Percentiles rank a stretch among this genome's conserved stretches.
Evolutionary conservation across 2,113 vertebrate species (phyloP).

Genomic region (Ginglymostoma cirratum): DNA sequence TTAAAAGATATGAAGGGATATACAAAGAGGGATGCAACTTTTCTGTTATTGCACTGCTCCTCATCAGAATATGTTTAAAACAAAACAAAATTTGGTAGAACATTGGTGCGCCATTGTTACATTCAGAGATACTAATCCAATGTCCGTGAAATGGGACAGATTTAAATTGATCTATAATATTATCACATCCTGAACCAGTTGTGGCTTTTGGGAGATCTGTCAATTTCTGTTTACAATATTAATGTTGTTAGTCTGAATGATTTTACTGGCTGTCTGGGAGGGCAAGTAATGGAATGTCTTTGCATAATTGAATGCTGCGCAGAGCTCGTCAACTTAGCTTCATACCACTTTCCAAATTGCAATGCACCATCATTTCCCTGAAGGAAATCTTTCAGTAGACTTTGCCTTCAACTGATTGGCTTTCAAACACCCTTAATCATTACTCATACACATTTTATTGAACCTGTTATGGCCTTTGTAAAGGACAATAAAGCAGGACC

Average conservation of each 20-base stretch:
- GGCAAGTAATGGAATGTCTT: not conserved
- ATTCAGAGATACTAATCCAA: not conserved
- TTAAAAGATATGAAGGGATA: no score
- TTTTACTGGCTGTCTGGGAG: not conserved
- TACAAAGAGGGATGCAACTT: not conserved
- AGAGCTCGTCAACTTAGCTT: not conserved
- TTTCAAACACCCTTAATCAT: not conserved
- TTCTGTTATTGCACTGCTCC: not conserved
- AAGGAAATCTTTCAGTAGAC: not conserved
- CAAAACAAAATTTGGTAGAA: not conserved
- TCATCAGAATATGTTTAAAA: not conserved
- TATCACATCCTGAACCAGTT: not conserved
- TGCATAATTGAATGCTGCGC: not conserved
- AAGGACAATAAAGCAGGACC: not conserved
- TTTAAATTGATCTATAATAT: not conserved
- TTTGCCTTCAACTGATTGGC: not conserved
- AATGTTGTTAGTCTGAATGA: not conserved
- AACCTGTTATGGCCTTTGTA: not conserved
- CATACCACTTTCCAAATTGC: not conserved
- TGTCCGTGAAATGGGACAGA: not conserved
- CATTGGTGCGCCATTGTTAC: not conserved
- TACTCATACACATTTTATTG: not conserved
- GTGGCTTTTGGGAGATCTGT: not conserved
- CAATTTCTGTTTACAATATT: not conserved
- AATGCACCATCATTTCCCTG: not conserved